Conservation (phyloP, 2,888 invertebrate species). For the Ectemnius continuus region DNA sequence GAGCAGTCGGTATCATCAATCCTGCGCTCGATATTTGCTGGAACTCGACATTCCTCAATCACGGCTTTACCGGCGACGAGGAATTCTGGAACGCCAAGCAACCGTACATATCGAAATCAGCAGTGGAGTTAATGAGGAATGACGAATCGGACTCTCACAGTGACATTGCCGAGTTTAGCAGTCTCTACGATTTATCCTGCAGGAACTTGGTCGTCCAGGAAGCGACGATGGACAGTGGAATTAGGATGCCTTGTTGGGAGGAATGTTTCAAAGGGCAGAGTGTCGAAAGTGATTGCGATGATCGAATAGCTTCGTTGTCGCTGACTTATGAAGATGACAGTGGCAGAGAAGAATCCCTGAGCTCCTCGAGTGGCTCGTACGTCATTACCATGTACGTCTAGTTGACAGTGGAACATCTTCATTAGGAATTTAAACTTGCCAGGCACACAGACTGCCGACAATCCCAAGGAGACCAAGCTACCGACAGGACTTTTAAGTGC, state of each 20-base stretch:
- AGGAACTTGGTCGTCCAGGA: not conserved
- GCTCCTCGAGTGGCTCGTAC: conserved; percentile 31
- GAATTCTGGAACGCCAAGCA: not conserved
- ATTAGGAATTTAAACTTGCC: no score
- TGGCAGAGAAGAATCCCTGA: not conserved
- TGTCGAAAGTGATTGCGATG: not conserved
- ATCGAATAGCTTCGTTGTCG: not conserved
- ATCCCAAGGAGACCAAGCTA: no score
- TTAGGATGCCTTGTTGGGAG: not conserved
- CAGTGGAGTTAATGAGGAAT: not conserved
- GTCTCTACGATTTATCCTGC: conserved; percentile 14
- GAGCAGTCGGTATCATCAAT: not conserved
- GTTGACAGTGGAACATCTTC: not conserved
- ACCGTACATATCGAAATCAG: conserved; percentile 19
- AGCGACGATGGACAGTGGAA: not conserved
- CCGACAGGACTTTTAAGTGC: no score
- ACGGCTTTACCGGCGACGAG: not conserved
- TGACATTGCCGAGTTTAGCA: conserved; percentile 22
- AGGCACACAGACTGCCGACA: no score
- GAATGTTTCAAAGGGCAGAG: no score
- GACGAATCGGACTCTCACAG: not conserved
- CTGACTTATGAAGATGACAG: conserved; percentile 9
- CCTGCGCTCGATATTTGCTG: no score
- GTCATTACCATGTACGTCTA: conserved; percentile 53
- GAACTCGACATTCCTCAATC: no score